Evolutionary conservation across 92 coral and sea anemone genomes (phyloP).

Genomic region (Zoanthus sansibaricus): DNA sequence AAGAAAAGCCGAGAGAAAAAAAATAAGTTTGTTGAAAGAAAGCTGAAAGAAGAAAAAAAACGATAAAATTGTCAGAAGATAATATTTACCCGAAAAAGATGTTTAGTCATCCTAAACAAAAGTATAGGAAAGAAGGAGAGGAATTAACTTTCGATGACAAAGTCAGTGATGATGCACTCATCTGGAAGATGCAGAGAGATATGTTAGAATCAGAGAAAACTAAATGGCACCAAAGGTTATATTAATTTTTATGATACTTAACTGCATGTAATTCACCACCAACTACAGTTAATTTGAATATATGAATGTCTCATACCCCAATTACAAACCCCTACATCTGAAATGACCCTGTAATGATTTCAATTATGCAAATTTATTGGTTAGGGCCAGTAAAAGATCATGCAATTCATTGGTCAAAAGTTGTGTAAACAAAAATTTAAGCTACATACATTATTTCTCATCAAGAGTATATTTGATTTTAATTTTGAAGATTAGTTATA

Average conservation of each 20-base stretch:
- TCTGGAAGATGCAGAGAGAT: slow-evolving; percentile 67
- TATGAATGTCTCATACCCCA: neutral
- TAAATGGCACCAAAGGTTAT: slow-evolving; percentile 68
- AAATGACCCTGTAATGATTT: no score
- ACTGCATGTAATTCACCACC: neutral
- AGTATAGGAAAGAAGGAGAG: slow-evolving; percentile 27
- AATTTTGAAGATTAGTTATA: no score
- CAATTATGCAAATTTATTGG: no score
- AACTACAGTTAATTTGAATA: neutral
- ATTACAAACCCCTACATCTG: neutral
- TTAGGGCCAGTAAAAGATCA: no score
- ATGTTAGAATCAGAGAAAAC: slow-evolving; percentile 54
- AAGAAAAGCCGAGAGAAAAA: slow-evolving; percentile 53
- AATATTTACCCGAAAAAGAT: no score
- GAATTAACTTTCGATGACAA: slow-evolving; percentile 45
- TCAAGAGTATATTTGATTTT: no score
- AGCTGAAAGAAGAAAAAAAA: slow-evolving; percentile 45
- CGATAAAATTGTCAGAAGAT: no score
- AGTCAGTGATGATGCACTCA: slow-evolving; percentile 32
- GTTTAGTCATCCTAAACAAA: slow-evolving; percentile 52
- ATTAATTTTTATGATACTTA: neutral
- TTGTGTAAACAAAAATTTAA: no score
- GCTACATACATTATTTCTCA: no score
- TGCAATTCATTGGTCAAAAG: no score
- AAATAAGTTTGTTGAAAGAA: slow-evolving; percentile 40